A percentile compares a stretch with the other conserved stretches of the same genome.
Conservation (phyloP, 1,140 invertebrate genomes). For the Orius laevigatus region DNA sequence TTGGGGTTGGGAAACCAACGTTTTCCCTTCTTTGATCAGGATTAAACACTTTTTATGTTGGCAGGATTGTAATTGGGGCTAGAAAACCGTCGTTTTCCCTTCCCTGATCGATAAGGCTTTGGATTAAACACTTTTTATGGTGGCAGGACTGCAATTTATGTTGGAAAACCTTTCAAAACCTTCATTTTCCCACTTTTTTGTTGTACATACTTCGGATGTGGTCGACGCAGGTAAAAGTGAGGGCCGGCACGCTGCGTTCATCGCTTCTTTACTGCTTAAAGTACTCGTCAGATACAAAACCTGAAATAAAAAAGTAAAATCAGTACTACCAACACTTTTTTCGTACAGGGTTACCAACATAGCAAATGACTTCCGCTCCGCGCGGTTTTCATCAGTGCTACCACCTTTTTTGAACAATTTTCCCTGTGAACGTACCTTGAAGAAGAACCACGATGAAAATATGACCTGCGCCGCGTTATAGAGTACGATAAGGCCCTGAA, state of each 20-base stretch:
- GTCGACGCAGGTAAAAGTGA: no score
- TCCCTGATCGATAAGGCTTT: no score
- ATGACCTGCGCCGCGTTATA: constrained; percentile 56
- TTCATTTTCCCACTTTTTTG: neutral
- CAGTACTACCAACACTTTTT: neutral
- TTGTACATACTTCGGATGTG: no score
- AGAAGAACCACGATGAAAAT: constrained; percentile 42
- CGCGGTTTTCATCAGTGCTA: no score
- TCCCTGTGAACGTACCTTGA: constrained; percentile 31
- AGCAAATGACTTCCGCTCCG: no score
- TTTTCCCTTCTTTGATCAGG: no score
- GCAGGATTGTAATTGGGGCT: no score
- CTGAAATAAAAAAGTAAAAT: neutral
- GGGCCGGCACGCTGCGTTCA: neutral
- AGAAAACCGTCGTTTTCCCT: no score
- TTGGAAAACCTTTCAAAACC: neutral
- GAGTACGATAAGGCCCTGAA: constrained; percentile 41
- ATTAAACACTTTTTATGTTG: no score
- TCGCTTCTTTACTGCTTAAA: neutral
- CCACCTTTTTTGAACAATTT: neutral
- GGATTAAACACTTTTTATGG: no score
- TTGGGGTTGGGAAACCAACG: no score
- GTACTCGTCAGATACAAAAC: neutral
- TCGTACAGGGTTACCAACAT: neutral
- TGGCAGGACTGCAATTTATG: no score